A percentile compares a stretch with the other conserved stretches of the same genome.
Evolutionary conservation across 2,113 vertebrate species (phyloP).

Genomic region (Alectura lathami): DNA sequence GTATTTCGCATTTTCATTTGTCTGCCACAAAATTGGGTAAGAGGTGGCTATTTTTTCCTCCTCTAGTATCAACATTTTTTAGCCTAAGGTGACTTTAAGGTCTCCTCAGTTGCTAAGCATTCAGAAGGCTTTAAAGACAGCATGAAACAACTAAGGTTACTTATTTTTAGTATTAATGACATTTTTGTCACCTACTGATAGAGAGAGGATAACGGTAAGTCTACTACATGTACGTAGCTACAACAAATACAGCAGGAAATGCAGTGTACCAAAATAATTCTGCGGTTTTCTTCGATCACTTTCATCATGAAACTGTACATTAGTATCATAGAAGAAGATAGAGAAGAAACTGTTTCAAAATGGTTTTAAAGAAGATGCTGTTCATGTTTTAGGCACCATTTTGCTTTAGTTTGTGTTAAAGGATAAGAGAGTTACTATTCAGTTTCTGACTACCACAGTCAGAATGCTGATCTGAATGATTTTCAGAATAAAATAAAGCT

Average conservation of each 20-base stretch:
- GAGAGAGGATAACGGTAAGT: background rate
- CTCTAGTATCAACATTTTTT: background rate
- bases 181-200: background rate
- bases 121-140: background rate
- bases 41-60: fast-evolving
- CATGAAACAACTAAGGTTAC: background rate
- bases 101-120: background rate
- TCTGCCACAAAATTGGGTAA: background rate
- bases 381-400: background rate
- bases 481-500: background rate
- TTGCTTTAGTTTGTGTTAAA: background rate
- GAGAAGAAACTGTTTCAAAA: background rate
- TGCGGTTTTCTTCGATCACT: background rate
- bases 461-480: background rate
- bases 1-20: background rate
- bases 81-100: background rate
- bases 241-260: background rate
- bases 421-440: background rate
- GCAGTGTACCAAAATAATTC: fast-evolving
- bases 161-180: background rate
- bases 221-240: background rate
- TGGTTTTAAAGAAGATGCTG: background rate
- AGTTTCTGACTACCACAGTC: background rate
- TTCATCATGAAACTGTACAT: background rate
- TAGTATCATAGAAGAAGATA: background rate